Evolutionary conservation across 2,797 vertebrate genomes (phyloP), one percentile per base, ranked within the genome.

Genomic region (Myioborus miniatus): DNA sequence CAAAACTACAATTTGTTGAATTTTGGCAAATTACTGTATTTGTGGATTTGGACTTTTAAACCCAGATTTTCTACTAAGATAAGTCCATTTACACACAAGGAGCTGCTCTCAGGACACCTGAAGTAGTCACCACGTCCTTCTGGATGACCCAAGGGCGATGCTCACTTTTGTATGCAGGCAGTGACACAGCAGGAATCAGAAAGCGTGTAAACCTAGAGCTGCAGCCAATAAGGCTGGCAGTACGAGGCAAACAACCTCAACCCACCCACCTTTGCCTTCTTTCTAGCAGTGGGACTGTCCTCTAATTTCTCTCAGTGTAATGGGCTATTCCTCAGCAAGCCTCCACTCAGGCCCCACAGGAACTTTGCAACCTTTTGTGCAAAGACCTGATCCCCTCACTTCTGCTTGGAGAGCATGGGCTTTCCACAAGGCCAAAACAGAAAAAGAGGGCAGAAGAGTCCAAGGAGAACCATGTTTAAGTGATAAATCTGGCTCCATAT

Each of bases 301-400:
- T 32, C n/a, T 69, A 13, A 4, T 10, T 43, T 32, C 21, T 9
- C 32, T 60, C 9, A 18, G 37, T 29, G 15, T 23, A 41, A 34
- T 1, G 1, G 13, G 11, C 11, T 2, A 0, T 20, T 59, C 46
- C 52, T 53, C 56, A 67, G 41, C 47, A 92, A 78, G 62, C 7
- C 5, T 53, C 30, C 1, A 1, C 24, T 78, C 36, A 49, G 10
- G 7, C 8, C n/a, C 17, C n/a, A 15, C 0, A 1, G 24, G 34
- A 34, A 83, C 36, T 81, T 47, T 49, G 27, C 27, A 78, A 26
- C 9, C 19, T 18, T 63, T 23, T n/a, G 6, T 39, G 32, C 11
- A 29, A 49, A 74, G 26, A 81, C 21, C 17, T 7, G 2, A 30
- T 63, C 21, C 23, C 15, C 13, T 86, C 41, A 36, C 29, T 59